phyloP scores from a whole-genome alignment of 2,888 invertebrate species.

The Cantharis flavilabris region DNA sequence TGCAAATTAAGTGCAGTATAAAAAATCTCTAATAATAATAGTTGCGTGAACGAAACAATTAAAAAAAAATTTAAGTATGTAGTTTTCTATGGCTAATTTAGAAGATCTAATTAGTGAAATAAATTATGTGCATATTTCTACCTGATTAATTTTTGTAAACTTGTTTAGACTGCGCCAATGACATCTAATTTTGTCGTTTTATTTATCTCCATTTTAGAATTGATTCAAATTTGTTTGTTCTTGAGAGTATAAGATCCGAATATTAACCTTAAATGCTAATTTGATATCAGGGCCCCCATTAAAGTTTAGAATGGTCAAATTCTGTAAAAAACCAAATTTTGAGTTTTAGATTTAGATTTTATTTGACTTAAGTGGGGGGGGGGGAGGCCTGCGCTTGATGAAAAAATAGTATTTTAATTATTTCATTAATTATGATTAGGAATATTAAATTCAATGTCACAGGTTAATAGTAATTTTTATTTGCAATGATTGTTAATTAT shows the following conservation, averaged over 20 bases:
- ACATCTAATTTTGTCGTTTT: neutral
- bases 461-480: neutral
- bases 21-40: neutral
- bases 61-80: neutral
- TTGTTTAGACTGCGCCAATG: neutral
- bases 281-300: neutral
- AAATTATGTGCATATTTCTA: neutral
- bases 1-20: neutral
- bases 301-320: too few species aligned
- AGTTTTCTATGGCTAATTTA: neutral
- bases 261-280: neutral
- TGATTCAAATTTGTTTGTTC: neutral
- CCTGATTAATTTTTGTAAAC: neutral
- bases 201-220: neutral
- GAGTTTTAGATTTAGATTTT: too few species aligned
- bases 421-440: neutral
- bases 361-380: too few species aligned
- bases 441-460: neutral
- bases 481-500: neutral
- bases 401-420: too few species aligned
- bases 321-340: too few species aligned
- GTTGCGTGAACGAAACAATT: neutral
- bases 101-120: neutral
- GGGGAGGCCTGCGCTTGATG: too few species aligned
- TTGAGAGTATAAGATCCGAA: neutral